These are phyloP conservation scores for Pangasius mekongensis DNA, from an alignment of 2,797 vertebrate genomes.

Conservation along the genomic window DNA sequence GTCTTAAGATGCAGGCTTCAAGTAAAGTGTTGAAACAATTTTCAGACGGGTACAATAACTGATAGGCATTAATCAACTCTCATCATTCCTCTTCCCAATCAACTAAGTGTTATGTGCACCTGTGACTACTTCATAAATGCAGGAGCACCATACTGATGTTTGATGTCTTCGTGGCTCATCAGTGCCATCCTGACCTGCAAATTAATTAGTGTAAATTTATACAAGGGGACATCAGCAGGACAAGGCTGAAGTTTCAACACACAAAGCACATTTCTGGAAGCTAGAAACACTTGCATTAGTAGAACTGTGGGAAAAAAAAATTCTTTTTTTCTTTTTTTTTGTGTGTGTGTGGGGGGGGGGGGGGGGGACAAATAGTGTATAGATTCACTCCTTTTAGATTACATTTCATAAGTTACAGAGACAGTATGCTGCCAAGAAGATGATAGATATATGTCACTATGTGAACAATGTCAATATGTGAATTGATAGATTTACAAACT, in stretches of 20 bases:
- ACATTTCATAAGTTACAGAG: background rate
- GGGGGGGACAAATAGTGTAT: no score
- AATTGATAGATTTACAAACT: background rate
- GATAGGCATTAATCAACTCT: background rate
- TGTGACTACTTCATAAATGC: slow-evolving; percentile 39
- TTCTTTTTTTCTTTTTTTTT: background rate
- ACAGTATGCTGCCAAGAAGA: background rate
- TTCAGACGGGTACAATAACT: background rate
- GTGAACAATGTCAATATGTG: no score
- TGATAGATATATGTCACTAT: background rate
- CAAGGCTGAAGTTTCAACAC: background rate
- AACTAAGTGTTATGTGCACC: background rate
- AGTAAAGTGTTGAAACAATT: background rate
- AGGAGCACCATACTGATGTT: background rate
- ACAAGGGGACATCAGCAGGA: background rate
- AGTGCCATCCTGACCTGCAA: slow-evolving; percentile 44
- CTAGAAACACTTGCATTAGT: background rate
- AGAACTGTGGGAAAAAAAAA: background rate
- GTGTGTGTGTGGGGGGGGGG: no score
- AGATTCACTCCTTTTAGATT: background rate
- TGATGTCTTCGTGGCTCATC: slow-evolving; percentile 27
- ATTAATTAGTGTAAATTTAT: slow-evolving; percentile 7
- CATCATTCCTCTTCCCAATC: slow-evolving; percentile 19
- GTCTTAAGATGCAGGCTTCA: background rate
- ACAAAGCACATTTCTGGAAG: background rate